Conservation (phyloP, 1,140 invertebrate genomes). For the Copidosoma floridanum region DNA sequence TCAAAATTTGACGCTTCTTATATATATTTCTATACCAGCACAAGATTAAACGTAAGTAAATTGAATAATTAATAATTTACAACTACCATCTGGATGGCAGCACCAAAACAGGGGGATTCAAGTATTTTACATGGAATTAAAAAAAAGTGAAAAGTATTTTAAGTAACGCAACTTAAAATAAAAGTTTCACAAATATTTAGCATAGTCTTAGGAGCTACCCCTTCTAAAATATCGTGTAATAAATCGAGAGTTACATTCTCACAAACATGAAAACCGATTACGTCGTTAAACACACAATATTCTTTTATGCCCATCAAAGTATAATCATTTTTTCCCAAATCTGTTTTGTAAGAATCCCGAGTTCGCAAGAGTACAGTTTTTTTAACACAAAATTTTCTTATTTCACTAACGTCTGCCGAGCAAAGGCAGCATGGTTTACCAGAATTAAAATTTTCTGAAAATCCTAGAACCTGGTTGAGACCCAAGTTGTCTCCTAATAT, state of each 20-base stretch:
- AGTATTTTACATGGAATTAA: too few species aligned
- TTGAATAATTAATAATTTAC: too few species aligned
- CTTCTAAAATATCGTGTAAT: neutral
- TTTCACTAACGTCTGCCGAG: neutral
- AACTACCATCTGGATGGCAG: too few species aligned
- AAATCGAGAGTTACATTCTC: neutral
- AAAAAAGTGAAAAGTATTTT: too few species aligned
- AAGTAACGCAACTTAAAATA: too few species aligned
- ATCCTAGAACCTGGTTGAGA: neutral
- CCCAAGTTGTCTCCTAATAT: neutral
- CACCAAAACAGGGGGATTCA: too few species aligned
- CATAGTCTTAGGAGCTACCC: neutral
- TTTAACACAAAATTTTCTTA: neutral
- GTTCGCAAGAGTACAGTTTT: neutral
- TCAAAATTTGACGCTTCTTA: too few species aligned
- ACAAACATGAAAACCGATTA: neutral
- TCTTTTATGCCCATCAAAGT: neutral
- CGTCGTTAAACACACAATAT: neutral
- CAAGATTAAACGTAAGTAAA: too few species aligned
- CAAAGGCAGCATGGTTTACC: neutral
- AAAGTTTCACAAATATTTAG: too few species aligned
- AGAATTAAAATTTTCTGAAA: neutral
- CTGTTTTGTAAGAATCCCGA: neutral
- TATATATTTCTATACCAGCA: too few species aligned
- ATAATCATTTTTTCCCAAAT: neutral